A percentile compares a stretch with the other conserved stretches of the same genome.
Conservation (phyloP, 2,797 vertebrate genomes). For the Syndactyla subalaris region DNA sequence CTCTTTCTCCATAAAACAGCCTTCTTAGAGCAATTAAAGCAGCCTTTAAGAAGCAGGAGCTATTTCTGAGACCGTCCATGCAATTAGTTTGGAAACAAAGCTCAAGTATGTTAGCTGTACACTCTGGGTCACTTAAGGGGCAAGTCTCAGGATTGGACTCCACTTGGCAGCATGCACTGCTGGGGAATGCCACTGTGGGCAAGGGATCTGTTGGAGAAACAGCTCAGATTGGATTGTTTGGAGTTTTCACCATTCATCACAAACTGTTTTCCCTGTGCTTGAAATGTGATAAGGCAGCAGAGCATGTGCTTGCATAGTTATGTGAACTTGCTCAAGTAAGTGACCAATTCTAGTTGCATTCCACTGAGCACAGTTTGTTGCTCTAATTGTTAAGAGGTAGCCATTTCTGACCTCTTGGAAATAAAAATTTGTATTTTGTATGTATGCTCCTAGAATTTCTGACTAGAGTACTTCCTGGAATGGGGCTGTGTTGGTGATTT, state of each 20-base stretch:
- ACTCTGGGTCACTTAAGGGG: background rate
- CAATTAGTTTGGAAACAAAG: background rate
- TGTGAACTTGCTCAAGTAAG: background rate
- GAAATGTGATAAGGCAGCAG: background rate
- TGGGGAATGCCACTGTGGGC: background rate
- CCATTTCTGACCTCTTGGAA: background rate
- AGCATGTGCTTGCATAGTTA: background rate
- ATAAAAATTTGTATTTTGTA: background rate
- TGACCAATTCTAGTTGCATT: background rate
- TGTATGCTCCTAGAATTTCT: background rate
- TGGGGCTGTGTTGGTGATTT: background rate
- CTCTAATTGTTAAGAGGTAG: background rate
- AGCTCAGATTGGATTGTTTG: background rate
- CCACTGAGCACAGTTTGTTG: background rate
- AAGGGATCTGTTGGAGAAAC: background rate
- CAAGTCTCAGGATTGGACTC: background rate
- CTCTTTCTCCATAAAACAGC: background rate
- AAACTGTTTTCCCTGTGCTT: background rate
- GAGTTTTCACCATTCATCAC: background rate
- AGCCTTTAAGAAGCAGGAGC: background rate
- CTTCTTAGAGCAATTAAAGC: background rate
- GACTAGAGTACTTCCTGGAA: background rate
- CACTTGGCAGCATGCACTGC: background rate
- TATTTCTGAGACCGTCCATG: background rate
- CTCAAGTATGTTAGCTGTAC: background rate